Conservation (phyloP, 2,797 vertebrate species). For the Ataeniobius toweri region DNA sequence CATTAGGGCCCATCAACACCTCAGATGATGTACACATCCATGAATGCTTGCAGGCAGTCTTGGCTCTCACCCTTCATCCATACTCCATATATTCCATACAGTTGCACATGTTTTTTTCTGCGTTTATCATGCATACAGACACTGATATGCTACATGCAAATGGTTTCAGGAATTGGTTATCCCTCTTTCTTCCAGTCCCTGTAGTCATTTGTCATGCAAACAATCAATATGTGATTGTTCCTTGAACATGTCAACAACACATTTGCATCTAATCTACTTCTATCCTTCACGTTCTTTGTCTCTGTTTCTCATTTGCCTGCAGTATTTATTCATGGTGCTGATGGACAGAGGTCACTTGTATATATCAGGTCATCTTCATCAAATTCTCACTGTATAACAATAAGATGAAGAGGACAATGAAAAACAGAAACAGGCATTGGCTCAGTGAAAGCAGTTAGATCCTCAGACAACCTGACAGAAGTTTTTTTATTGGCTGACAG, state of each 20-base stretch:
- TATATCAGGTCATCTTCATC: slow-evolving; percentile 65
- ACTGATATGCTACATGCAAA: slow-evolving; percentile 55
- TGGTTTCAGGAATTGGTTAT: slow-evolving; percentile 52
- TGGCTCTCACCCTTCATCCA: slow-evolving; percentile 63
- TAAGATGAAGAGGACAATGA: slow-evolving; percentile 64
- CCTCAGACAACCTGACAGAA: slow-evolving; percentile 59
- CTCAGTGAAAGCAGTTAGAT: slow-evolving; percentile 55
- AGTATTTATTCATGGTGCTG: slow-evolving; percentile 39
- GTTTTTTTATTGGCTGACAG: slow-evolving; percentile 63
- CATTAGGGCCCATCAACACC: slow-evolving; percentile 77
- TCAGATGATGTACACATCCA: slow-evolving; percentile 75
- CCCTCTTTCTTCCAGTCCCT: slow-evolving; percentile 31
- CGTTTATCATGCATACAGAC: slow-evolving; percentile 39
- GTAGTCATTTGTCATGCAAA: slow-evolving; percentile 52
- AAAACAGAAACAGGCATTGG: slow-evolving; percentile 52
- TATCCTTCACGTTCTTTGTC: slow-evolving; percentile 6
- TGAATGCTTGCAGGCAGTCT: slow-evolving; percentile 72
- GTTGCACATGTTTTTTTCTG: slow-evolving; percentile 49
- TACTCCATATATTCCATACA: slow-evolving; percentile 46
- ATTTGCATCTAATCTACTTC: slow-evolving; percentile 26
- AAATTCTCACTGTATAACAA: slow-evolving; percentile 61
- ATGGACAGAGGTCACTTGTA: slow-evolving; percentile 58
- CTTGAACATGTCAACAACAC: slow-evolving; percentile 9
- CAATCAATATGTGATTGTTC: slow-evolving; percentile 15
- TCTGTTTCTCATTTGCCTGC: slow-evolving; percentile 36